A percentile compares a stretch with the other conserved stretches of the same genome.
These are phyloP conservation scores for Macrotis lagotis DNA, from an alignment of 2,113 vertebrate genomes.

Conservation along the genomic window DNA sequence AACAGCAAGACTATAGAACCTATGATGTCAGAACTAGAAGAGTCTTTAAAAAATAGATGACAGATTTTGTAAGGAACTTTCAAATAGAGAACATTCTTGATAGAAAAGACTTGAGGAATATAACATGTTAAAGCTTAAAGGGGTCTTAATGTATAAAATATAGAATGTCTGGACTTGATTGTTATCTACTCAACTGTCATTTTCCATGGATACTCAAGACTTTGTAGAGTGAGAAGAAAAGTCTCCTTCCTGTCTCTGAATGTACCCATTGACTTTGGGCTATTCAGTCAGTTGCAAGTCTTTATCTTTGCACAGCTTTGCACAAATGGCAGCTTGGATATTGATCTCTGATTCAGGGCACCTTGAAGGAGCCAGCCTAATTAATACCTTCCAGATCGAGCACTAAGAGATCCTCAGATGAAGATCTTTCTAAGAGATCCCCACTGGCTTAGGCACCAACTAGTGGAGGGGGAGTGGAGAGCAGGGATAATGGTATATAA, in stretches of 20 bases:
- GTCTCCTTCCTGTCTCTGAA: neutral
- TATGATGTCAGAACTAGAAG: neutral
- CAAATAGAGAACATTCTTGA: neutral
- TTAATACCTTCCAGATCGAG: slow-evolving; percentile 53
- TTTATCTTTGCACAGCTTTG: neutral
- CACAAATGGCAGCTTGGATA: neutral
- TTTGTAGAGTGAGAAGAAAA: neutral
- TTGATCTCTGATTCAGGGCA: slow-evolving; percentile 34
- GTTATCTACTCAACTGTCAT: neutral
- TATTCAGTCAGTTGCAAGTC: neutral
- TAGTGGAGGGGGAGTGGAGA: neutral
- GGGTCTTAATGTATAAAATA: neutral
- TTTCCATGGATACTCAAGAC: neutral
- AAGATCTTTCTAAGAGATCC: slow-evolving; percentile 38
- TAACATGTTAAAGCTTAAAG: neutral
- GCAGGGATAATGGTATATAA: neutral
- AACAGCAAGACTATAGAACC: neutral
- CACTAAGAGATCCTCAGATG: slow-evolving; percentile 43
- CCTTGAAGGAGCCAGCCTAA: slow-evolving; percentile 54
- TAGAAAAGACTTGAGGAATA: neutral
- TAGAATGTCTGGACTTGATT: neutral
- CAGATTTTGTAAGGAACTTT: neutral
- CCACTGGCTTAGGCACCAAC: neutral
- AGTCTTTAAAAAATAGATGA: neutral
- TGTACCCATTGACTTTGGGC: neutral